phyloP scores from a whole-genome alignment of 1,140 invertebrate genomes.

The Maniola jurtina region DNA sequence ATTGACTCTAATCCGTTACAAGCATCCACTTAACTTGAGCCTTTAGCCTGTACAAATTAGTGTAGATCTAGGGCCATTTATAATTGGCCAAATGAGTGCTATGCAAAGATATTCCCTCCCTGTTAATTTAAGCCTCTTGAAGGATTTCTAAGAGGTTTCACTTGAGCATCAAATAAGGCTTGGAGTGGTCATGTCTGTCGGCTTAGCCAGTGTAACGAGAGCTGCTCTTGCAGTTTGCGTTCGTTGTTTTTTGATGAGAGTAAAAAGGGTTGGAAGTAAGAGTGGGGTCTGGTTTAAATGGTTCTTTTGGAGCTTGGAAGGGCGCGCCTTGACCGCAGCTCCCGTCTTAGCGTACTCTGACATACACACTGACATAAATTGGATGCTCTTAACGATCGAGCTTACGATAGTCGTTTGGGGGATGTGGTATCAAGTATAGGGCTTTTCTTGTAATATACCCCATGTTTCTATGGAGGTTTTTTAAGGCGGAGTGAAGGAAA shows the following conservation, averaged over 20 bases:
- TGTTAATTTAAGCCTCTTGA: slow-evolving; percentile 42
- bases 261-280: slow-evolving; percentile 34
- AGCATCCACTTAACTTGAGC: slow-evolving; percentile 24
- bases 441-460: not conserved
- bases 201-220: slow-evolving; percentile 27
- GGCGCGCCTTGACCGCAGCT: slow-evolving; percentile 41
- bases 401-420: slow-evolving; percentile 12
- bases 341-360: slow-evolving; percentile 33
- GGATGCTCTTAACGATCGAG: slow-evolving; percentile 31
- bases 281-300: slow-evolving; percentile 33
- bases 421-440: not conserved
- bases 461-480: no score
- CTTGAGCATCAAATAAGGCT: slow-evolving; percentile 46
- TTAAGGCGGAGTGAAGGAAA: no score
- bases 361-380: slow-evolving; percentile 42
- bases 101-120: slow-evolving; percentile 36
- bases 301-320: slow-evolving; percentile 25
- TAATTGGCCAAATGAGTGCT: slow-evolving; percentile 35
- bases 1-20: slow-evolving; percentile 30
- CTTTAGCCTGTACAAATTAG: slow-evolving; percentile 9
- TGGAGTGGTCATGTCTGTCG: slow-evolving; percentile 41
- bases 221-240: slow-evolving; percentile 23
- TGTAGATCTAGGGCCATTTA: slow-evolving; percentile 19
- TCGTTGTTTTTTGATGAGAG: slow-evolving; percentile 38
- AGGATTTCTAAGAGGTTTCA: slow-evolving; percentile 40